A percentile compares a stretch with the other conserved stretches of the same genome.
Evolutionary conservation across 2,888 invertebrate genomes (phyloP).

Genomic region (Epsilonema sp.): DNA sequence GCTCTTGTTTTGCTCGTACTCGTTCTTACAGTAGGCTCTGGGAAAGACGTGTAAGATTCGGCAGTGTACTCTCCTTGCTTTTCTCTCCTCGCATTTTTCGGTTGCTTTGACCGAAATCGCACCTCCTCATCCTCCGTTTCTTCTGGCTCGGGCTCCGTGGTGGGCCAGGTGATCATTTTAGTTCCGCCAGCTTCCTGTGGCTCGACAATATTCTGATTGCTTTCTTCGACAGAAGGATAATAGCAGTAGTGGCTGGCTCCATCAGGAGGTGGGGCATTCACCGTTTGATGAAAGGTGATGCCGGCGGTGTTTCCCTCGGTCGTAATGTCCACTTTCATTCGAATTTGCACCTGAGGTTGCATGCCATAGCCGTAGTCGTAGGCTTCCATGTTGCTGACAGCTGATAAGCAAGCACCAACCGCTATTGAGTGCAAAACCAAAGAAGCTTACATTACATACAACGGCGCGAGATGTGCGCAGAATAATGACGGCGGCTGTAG

Average conservation of each 20-base stretch:
- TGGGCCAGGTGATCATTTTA: background rate
- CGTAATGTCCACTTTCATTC: background rate
- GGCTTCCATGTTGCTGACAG: no score
- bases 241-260: no score
- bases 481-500: no score
- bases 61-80: background rate
- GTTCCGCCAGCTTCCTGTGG: background rate
- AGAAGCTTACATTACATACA: no score
- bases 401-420: no score
- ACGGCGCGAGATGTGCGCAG: no score
- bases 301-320: background rate
- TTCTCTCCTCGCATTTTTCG: background rate
- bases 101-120: background rate
- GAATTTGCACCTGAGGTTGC: background rate
- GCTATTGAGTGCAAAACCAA: no score
- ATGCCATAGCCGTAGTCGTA: background rate
- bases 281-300: background rate
- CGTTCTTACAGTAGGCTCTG: no score
- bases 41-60: no score
- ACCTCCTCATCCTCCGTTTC: background rate
- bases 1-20: background rate
- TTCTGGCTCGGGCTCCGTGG: no score
- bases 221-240: background rate
- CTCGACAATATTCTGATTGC: background rate
- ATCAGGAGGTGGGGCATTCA: background rate